Evolutionary conservation across 1,140 invertebrate species (phyloP), one percentile per base, ranked within the genome.

Genomic region (Stegodyphus mimosarum): DNA sequence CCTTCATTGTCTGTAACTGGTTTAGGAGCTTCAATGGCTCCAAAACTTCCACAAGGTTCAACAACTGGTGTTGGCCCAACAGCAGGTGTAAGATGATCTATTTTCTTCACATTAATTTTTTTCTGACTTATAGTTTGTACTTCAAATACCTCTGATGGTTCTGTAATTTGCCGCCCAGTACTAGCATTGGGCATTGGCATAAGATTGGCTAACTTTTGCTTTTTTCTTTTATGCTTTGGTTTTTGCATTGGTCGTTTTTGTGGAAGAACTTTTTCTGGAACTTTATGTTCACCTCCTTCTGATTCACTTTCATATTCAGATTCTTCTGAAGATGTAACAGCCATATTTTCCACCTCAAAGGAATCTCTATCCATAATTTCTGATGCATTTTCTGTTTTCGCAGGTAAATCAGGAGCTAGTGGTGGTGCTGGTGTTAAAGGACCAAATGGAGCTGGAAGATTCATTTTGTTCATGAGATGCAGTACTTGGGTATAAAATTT

Each of bases 381-480:
- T 88, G 84, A 86, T 81, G 89, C 88, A 85, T 87, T 88, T 86
- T 87, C 33, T 88, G 67, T 87, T 74, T 66, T 69, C 71, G 87
- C 86, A 15, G 87, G 51, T 18, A 87, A 60, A 52, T 87, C 87
- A n/a, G 71, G 70, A 49, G 79, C 48, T 51, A 88, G 67, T n/a
- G 85, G 87, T 33, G 87, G 87, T 50, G 70, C 70, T 49, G 84
- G 78, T 48, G 51, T 75, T 1, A 76, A 63, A 55, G 87, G 80
- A 15, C 93, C 92, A 91, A 98, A 98, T n/a, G 97, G 97, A 83
- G 94, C 93, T 55, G 95, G 94, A 69, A 98, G 89, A 90, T 95
- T 96, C 96, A 99, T 97, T 91, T 95, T 96, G 89, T 98, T 98
- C 96, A 98, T 98, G 52, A 99, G 92, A 92, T 98, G 96, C 72